These are phyloP conservation scores for Pollachius pollachius DNA, from an alignment of 2,113 vertebrate species.

Conservation along the genomic window DNA sequence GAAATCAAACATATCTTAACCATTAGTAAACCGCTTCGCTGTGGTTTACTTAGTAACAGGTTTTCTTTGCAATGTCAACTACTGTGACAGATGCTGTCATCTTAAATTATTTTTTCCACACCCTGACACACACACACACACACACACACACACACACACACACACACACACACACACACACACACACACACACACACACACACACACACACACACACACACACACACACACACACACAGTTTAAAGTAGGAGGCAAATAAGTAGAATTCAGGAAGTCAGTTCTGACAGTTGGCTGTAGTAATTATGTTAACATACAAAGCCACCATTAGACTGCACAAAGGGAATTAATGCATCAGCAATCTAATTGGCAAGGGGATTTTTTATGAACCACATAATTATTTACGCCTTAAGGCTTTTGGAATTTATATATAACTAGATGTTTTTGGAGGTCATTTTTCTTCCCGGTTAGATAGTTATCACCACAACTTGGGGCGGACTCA, in stretches of 20 bases:
- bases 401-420: too few species aligned
- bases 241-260: slow-evolving; percentile 37
- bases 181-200: neutral
- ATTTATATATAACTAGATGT: too few species aligned
- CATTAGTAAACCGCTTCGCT: too few species aligned
- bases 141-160: neutral
- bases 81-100: too few species aligned
- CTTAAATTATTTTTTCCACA: too few species aligned
- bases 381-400: too few species aligned
- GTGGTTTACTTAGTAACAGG: too few species aligned
- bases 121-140: neutral
- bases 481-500: too few species aligned
- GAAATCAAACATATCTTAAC: too few species aligned
- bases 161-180: neutral
- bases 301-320: slow-evolving; percentile 5
- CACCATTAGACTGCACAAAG: neutral
- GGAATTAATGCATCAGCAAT: neutral
- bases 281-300: slow-evolving; percentile 12
- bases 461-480: too few species aligned
- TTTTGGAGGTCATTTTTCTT: too few species aligned
- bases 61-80: too few species aligned
- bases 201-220: neutral
- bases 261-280: slow-evolving; percentile 38
- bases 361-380: neutral
- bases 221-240: neutral